Evolutionary conservation across 2,888 invertebrate species (phyloP).

Genomic region (Parnassius glacialis): DNA sequence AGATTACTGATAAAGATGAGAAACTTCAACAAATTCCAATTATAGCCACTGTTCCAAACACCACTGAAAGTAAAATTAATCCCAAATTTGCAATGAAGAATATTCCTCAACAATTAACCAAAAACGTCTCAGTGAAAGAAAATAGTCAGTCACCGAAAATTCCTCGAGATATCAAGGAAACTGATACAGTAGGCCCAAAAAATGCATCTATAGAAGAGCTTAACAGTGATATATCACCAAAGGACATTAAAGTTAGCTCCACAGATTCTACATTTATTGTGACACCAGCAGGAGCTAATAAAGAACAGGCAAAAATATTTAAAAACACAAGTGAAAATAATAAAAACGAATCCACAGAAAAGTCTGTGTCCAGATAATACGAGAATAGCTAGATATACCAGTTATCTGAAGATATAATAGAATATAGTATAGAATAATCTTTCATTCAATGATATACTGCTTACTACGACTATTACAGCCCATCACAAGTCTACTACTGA

Average conservation of each 20-base stretch:
- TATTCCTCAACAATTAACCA: neutral
- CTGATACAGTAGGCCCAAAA: neutral
- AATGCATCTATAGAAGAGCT: neutral
- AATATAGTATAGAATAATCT: no score
- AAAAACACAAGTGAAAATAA: neutral
- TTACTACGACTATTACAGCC: no score
- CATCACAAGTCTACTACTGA: no score
- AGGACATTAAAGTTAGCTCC: neutral
- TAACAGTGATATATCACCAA: neutral
- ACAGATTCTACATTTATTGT: neutral
- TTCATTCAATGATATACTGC: no score
- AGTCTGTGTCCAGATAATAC: neutral
- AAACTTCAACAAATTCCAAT: conserved; percentile 17
- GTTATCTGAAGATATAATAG: no score
- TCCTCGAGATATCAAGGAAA: conserved; percentile 2
- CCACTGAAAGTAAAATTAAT: conserved; percentile 2
- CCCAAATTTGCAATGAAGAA: neutral
- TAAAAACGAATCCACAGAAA: conserved; percentile 1
- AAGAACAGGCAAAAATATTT: neutral
- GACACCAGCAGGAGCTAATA: neutral
- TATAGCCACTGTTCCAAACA: conserved; percentile 24
- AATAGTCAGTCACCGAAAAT: conserved; percentile 1
- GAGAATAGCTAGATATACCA: no score
- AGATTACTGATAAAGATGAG: neutral
- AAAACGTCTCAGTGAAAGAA: neutral